These are phyloP conservation scores for Drosophila subobscura DNA, from an alignment of 1,140 invertebrate genomes.

Conservation along the genomic window DNA sequence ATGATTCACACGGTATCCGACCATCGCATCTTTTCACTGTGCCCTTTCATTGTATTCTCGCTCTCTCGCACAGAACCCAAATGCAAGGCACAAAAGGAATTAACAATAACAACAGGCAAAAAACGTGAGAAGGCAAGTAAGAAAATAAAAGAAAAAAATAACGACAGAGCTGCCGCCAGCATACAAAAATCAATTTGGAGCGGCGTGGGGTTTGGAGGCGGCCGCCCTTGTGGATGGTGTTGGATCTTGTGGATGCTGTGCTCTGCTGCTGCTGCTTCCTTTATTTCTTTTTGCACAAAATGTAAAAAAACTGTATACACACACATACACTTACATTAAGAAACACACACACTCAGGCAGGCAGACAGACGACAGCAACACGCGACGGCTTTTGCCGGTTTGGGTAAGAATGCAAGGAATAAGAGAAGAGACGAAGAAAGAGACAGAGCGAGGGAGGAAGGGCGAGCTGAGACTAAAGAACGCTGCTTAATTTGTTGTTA, in stretches of 20 bases:
- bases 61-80: slow-evolving; percentile 21
- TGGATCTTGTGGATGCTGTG: slow-evolving; percentile 42
- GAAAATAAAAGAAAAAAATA: slow-evolving; percentile 55
- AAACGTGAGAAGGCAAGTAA: slow-evolving; percentile 74
- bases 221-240: slow-evolving; percentile 44
- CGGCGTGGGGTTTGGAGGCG: slow-evolving; percentile 28
- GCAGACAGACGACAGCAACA: slow-evolving; percentile 58
- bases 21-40: too few relatives aligned
- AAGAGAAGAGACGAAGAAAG: slow-evolving; percentile 18
- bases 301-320: slow-evolving; percentile 62
- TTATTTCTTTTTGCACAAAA: slow-evolving; percentile 41
- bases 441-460: slow-evolving; percentile 19
- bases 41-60: too few relatives aligned
- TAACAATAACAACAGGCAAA: slow-evolving; percentile 67
- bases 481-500: slow-evolving; percentile 74
- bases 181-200: slow-evolving; percentile 75
- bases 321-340: slow-evolving; percentile 21
- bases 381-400: slow-evolving; percentile 77
- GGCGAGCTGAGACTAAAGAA: slow-evolving; percentile 33
- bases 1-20: neutral
- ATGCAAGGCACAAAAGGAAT: slow-evolving; percentile 75
- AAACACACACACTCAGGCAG: slow-evolving; percentile 16
- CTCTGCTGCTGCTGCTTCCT: slow-evolving; percentile 12
- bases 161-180: slow-evolving; percentile 38
- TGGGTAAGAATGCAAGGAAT: slow-evolving; percentile 44